Conservation (phyloP, 2,888 invertebrate species). For the Nephrotoma flavescens region DNA sequence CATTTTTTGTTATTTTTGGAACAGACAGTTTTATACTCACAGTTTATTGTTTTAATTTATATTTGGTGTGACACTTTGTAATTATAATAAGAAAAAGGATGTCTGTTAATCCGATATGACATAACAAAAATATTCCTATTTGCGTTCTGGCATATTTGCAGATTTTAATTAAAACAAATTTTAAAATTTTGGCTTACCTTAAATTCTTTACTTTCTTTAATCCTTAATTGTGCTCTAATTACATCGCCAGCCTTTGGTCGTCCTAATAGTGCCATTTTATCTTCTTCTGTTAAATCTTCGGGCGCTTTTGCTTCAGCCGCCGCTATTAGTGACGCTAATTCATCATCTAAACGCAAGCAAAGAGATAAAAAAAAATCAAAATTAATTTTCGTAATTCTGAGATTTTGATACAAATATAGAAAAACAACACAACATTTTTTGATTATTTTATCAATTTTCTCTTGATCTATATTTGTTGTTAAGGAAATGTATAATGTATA, state of each 20-base stretch:
- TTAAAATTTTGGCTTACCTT: slow-evolving; percentile 48
- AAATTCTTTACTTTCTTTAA: slow-evolving; percentile 97
- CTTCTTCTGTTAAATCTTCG: slow-evolving; percentile 60
- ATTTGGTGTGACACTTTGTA: not conserved
- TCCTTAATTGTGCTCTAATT: slow-evolving; percentile 70
- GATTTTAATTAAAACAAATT: not conserved
- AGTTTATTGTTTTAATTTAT: not conserved
- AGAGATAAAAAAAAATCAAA: not conserved
- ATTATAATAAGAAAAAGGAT: not conserved
- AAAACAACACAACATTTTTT: not conserved
- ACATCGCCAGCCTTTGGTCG: slow-evolving; percentile 83
- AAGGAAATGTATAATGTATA: not conserved
- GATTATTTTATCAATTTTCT: not conserved
- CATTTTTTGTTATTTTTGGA: not conserved
- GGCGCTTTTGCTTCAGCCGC: slow-evolving; percentile 48
- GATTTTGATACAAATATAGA: not conserved
- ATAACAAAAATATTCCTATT: not conserved
- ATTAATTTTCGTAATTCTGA: not conserved
- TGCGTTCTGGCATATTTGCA: not conserved
- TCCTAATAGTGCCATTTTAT: slow-evolving; percentile 79
- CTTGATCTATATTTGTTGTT: not conserved
- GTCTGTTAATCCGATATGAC: not conserved
- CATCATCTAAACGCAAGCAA: slow-evolving; percentile 32
- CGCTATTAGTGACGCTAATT: slow-evolving; percentile 45
- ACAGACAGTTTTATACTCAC: too few relatives aligned